Base-by-base conservation (phyloP, 2,888 invertebrate species). In the Polyploca ridens region DNA sequence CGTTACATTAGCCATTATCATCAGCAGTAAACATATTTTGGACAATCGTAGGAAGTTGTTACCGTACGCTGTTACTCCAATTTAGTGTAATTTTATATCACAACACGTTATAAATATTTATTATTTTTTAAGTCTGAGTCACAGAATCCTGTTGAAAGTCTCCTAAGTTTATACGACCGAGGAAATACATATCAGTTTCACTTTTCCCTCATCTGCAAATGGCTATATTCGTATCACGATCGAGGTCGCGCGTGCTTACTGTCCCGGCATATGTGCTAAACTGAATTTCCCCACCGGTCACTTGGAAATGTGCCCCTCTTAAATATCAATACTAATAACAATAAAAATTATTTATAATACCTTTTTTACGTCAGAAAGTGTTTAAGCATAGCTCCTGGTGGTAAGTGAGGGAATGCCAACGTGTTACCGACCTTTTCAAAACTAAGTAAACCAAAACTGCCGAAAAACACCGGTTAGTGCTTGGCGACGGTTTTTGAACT, bases 81-180 rank as follows among this genome's bases (percentile, higher is more conserved):
- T 83, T 87, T 80, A 69, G 66, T 69, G 72, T 78, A 80, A 82
- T 84, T 78, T 78, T 65, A 73, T 77, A 76, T 70, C 63, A 60
- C 54, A 68, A 69, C 66, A 65, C 66, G 63, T 62, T 67, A 73
- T 78, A 74, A 78, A 77, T 73, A 77, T 76, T 68, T 74, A 65
- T 64, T 69, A 68, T 65, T 76, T 73, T 69, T 67, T 66, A n/a
- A 72, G 66, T 65, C 64, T 84, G 80, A 78, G 75, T 81, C 82
- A 83, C 80, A 75, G 85, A 85, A 88, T 92, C 91, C 92, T 90
- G 90, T 91, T 87, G 93, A 93, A 93, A 93, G 93, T 91, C 82
- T 82, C 74, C 78, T 85, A 84, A 84, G 84, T 87, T 82, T 80
- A 83, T 82, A 83, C 81, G 74, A 81, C 76, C 78, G 81, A 80